Evolutionary conservation across 2,797 vertebrate species (phyloP).

Genomic region (Xenentodon cancila): DNA sequence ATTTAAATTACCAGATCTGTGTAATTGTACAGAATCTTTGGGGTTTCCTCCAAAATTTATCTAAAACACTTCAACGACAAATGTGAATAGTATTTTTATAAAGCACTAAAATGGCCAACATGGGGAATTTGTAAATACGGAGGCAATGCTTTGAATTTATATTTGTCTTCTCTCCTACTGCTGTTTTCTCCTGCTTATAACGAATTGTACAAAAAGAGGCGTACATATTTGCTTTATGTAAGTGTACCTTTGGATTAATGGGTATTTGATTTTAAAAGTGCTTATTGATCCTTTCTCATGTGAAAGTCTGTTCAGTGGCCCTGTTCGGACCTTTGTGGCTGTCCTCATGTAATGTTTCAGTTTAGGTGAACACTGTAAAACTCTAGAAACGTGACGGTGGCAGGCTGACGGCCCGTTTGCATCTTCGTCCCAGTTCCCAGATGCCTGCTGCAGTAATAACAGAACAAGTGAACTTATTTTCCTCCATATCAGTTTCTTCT

Average conservation of each 20-base stretch:
- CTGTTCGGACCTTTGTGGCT: slow-evolving; percentile 81
- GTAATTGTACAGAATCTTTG: slow-evolving; percentile 76
- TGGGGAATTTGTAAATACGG: slow-evolving; percentile 93
- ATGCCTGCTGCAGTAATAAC: slow-evolving; percentile 1
- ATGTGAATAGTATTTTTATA: slow-evolving; percentile 99
- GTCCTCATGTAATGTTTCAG: slow-evolving; percentile 82
- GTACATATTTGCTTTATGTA: slow-evolving; percentile 87
- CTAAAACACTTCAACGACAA: slow-evolving; percentile 87
- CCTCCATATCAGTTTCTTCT: slow-evolving; percentile 6
- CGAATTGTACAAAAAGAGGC: slow-evolving; percentile 65
- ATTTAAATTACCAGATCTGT: slow-evolving; percentile 51
- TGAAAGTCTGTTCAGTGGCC: slow-evolving; percentile 58
- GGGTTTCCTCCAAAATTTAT: slow-evolving; percentile 68
- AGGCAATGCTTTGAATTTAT: slow-evolving; percentile 75
- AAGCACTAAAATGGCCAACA: slow-evolving; percentile 88
- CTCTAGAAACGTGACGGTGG: slow-evolving; percentile 7
- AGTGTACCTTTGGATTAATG: slow-evolving; percentile 83
- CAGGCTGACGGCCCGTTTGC: not conserved
- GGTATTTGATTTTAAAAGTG: slow-evolving; percentile 81
- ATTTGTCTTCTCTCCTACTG: slow-evolving; percentile 75
- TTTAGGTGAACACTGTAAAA: slow-evolving; percentile 41
- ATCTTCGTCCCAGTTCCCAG: not conserved
- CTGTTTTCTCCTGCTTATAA: slow-evolving; percentile 85
- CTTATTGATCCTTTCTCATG: slow-evolving; percentile 63
- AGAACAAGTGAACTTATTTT: not conserved